A percentile compares a stretch with the other conserved stretches of the same genome.
Conservation (phyloP, 1,140 invertebrate genomes). For the Daktulosphaira vitifoliae region DNA sequence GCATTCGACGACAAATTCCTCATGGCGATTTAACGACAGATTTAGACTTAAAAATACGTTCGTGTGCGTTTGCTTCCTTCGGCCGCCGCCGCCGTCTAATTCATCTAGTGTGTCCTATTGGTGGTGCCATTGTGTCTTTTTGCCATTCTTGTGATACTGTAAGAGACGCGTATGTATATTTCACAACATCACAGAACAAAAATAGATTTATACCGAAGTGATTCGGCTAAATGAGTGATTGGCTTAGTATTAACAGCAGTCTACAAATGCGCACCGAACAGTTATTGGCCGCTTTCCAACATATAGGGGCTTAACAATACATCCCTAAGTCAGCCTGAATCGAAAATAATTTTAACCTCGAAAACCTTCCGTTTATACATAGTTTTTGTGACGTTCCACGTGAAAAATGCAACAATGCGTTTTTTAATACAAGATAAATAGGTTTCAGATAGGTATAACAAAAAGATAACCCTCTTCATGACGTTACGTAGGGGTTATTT, state of each 20-base stretch:
- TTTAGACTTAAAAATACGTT: conserved; percentile 13
- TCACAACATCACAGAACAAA: not conserved
- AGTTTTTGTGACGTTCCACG: too few species aligned
- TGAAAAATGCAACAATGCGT: too few species aligned
- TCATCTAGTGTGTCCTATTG: not conserved
- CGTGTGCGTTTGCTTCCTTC: conserved; percentile 8
- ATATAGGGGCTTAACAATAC: too few species aligned
- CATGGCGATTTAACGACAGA: conserved; percentile 12
- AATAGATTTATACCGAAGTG: not conserved
- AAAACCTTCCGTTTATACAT: too few species aligned
- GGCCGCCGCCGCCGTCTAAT: not conserved
- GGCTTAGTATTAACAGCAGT: not conserved
- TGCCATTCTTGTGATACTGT: too few species aligned
- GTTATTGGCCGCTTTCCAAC: not conserved
- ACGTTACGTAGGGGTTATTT: too few species aligned
- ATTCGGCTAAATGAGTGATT: not conserved
- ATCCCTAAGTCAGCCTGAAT: not conserved
- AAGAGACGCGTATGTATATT: not conserved
- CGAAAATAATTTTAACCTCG: too few species aligned
- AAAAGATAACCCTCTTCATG: too few species aligned
- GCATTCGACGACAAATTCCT: conserved; percentile 16
- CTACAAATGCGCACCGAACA: not conserved
- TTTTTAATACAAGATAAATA: too few species aligned
- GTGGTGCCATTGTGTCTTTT: not conserved
- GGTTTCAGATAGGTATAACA: too few species aligned